A percentile compares a stretch with the other conserved stretches of the same genome.
These are phyloP conservation scores for Drosophila infuscata DNA, from an alignment of 2,888 invertebrate species.

Conservation along the genomic window DNA sequence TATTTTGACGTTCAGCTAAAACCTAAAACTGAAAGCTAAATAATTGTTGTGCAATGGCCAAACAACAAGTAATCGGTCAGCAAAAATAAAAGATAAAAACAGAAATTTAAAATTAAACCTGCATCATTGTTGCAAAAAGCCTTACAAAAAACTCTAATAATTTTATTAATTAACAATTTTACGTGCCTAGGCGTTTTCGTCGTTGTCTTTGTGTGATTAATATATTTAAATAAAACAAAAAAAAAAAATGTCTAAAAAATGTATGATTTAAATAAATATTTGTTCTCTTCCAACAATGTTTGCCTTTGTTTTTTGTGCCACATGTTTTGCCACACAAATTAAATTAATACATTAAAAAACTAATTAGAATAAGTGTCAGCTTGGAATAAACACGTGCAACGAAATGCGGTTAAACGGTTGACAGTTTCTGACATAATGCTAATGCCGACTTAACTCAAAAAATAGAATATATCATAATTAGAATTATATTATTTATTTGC, in stretches of 20 bases:
- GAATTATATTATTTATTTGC: background rate
- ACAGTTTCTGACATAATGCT: constrained; percentile 6
- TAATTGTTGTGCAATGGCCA: constrained; percentile 41
- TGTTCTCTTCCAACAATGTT: constrained; percentile 15
- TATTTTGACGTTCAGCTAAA: constrained; percentile 4
- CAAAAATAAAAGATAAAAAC: constrained; percentile 19
- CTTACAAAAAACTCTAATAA: constrained; percentile 13
- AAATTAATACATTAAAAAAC: constrained; percentile 53
- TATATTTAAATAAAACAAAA: constrained; percentile 16
- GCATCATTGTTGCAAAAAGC: constrained; percentile 20
- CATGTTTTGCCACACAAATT: constrained; percentile 31
- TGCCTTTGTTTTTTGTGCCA: constrained; percentile 18
- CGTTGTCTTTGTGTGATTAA: constrained; percentile 57
- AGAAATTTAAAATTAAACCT: constrained; percentile 14
- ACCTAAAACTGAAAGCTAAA: constrained; percentile 27
- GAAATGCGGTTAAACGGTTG: constrained; percentile 34
- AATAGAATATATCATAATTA: background rate
- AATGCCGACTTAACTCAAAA: background rate
- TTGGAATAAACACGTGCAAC: constrained; percentile 25
- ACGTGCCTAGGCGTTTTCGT: constrained; percentile 50
- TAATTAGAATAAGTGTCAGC: constrained; percentile 52
- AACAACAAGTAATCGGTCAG: constrained; percentile 4
- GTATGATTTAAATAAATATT: constrained; percentile 46
- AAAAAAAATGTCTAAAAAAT: constrained; percentile 18
- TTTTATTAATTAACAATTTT: constrained; percentile 20